phyloP scores from a whole-genome alignment of 64 coral and sea anemone genomes.

The Actinia tenebrosa region DNA sequence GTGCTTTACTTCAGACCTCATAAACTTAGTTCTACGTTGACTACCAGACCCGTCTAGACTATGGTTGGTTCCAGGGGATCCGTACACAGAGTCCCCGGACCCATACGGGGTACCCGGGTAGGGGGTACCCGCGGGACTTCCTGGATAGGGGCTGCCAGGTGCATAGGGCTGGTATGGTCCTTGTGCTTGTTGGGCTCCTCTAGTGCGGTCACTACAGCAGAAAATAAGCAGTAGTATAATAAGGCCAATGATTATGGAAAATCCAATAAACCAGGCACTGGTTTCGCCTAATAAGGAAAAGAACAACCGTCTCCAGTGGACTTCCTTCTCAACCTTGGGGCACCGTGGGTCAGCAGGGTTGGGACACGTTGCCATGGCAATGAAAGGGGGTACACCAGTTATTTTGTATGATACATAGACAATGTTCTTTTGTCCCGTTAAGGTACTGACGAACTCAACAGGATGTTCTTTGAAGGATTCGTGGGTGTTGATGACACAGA shows the following conservation, averaged over 20 bases:
- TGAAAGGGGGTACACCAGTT: constrained; percentile 15
- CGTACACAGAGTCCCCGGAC: neutral
- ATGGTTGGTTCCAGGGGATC: neutral
- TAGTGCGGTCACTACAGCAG: constrained; percentile 53
- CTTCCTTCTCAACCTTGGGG: constrained; percentile 8
- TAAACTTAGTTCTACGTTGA: neutral
- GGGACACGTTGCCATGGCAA: neutral
- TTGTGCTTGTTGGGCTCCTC: constrained; percentile 5
- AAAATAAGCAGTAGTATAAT: constrained; percentile 66
- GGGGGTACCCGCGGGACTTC: neutral
- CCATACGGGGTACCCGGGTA: constrained; percentile 7
- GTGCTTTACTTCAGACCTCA: constrained; percentile 20
- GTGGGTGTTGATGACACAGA: constrained; percentile 27
- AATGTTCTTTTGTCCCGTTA: constrained; percentile 60
- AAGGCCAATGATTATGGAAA: constrained; percentile 71
- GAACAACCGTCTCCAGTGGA: constrained; percentile 36
- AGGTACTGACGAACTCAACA: constrained; percentile 61
- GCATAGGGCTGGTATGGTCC: constrained; percentile 1
- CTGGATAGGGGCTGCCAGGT: constrained; percentile 9
- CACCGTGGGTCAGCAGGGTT: constrained; percentile 39
- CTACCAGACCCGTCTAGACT: neutral
- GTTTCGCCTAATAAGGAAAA: constrained; percentile 69
- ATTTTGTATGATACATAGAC: constrained; percentile 61
- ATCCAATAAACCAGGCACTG: constrained; percentile 86
- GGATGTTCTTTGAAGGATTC: constrained; percentile 73